Evolutionary conservation across 1,140 invertebrate genomes (phyloP).

Genomic region (Euborellia annulipes): DNA sequence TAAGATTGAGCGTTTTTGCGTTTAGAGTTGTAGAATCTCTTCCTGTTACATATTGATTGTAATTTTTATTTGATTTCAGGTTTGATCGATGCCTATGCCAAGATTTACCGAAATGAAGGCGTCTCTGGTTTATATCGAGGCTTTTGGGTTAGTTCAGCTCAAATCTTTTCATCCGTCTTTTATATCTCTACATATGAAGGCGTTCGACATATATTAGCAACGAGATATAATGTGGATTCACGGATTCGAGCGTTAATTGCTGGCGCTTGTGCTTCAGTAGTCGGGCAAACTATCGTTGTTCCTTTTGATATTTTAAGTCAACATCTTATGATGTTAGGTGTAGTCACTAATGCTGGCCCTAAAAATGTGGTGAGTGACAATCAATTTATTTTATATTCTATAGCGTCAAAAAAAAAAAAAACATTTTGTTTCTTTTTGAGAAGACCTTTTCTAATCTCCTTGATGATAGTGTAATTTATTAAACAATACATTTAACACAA

Average conservation of each 20-base stretch:
- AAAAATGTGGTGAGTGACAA: too few relatives aligned
- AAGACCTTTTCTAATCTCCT: too few relatives aligned
- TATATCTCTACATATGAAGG: constrained; percentile 95
- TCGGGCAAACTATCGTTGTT: constrained; percentile 90
- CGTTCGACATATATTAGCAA: constrained; percentile 60
- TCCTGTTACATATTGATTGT: too few relatives aligned
- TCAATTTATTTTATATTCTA: too few relatives aligned
- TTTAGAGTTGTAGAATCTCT: too few relatives aligned
- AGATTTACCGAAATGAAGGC: constrained; percentile 82
- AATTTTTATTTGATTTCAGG: constrained; percentile 30
- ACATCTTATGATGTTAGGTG: constrained; percentile 87
- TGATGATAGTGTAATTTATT: too few relatives aligned
- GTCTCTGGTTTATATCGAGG: constrained; percentile 76
- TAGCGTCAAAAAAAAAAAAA: too few relatives aligned
- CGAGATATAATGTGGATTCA: constrained; percentile 40
- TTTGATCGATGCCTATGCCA: constrained; percentile 77
- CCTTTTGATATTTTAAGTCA: constrained; percentile 94
- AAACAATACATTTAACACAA: too few relatives aligned
- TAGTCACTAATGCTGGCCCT: constrained; percentile 24
- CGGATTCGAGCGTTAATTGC: constrained; percentile 55
- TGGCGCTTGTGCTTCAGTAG: constrained; percentile 76
- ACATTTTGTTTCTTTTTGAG: too few relatives aligned
- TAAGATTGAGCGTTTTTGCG: too few relatives aligned
- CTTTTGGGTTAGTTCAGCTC: constrained; percentile 85
- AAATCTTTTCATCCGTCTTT: constrained; percentile 72